These are phyloP conservation scores for human (Homo sapiens) DNA, from an alignment of 2,113 vertebrate species.

Conservation along the genomic window GRCh38 chr7:126320501-126321000, in stretches of 20 bases:
- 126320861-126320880: background rate
- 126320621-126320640: background rate
- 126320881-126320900: constrained; percentile 29
- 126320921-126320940: constrained; percentile 4
- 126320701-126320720: background rate
- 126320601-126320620: background rate
- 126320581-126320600: background rate
- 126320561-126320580: background rate
- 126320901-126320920: background rate
- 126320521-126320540: background rate
- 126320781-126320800: background rate
- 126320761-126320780: background rate
- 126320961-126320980: constrained; percentile 10
- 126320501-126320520: background rate
- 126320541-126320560: background rate
- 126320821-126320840: background rate
- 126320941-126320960: background rate
- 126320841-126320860: background rate
- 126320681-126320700: background rate
- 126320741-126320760: background rate
- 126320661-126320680: background rate
- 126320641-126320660: background rate
- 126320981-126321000: constrained; percentile 1
- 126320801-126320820: background rate
- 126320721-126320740: background rate